phyloP scores from a whole-genome alignment of 2,113 vertebrate species.

The Myrmecobius fasciatus region DNA sequence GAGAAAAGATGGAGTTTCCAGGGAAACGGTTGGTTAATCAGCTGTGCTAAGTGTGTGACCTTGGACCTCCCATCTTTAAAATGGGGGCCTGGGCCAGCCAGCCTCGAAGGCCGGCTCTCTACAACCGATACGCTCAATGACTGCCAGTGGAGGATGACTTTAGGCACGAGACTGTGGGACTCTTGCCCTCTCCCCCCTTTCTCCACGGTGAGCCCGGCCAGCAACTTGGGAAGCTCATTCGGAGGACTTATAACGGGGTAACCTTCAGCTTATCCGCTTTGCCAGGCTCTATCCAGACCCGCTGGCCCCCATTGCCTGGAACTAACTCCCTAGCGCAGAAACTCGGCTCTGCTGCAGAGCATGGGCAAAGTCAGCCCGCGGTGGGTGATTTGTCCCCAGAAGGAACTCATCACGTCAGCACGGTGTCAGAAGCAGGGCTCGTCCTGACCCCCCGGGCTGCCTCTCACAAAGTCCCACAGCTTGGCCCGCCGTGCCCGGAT shows the following conservation, averaged over 20 bases:
- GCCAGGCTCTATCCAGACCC: neutral
- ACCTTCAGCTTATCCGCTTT: too few relatives aligned
- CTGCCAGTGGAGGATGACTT: neutral
- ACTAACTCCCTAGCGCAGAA: neutral
- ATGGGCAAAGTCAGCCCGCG: neutral
- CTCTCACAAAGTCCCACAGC: constrained; percentile 35
- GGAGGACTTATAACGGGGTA: too few relatives aligned
- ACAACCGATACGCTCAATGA: neutral
- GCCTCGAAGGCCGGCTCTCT: neutral
- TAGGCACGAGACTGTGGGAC: too few relatives aligned
- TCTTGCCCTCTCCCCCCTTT: neutral
- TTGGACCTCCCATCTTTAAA: neutral
- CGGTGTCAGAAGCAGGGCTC: neutral
- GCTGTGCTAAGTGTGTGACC: constrained; percentile 22
- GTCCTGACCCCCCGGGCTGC: too few relatives aligned
- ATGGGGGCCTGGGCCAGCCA: too few relatives aligned
- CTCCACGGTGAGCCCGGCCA: neutral
- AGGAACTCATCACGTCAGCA: neutral
- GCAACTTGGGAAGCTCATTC: too few relatives aligned
- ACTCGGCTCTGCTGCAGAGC: neutral
- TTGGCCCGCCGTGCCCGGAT: too few relatives aligned
- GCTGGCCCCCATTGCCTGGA: neutral
- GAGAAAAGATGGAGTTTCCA: constrained; percentile 30
- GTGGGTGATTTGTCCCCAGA: neutral
- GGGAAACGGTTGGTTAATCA: constrained; percentile 34